These are phyloP conservation scores for Asbolus verrucosus DNA, from an alignment of 1,140 invertebrate genomes.

Conservation along the genomic window DNA sequence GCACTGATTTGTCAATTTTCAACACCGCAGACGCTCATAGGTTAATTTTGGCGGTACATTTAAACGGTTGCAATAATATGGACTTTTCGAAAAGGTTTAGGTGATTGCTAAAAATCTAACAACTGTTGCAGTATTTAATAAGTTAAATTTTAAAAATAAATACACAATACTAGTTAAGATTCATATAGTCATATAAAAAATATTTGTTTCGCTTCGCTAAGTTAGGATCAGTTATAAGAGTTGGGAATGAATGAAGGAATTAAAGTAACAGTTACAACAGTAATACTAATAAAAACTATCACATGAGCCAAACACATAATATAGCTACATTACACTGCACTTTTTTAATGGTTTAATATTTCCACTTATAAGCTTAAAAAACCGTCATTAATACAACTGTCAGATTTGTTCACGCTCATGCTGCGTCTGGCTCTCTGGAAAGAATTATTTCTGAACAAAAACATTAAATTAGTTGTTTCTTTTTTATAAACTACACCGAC, in stretches of 20 bases:
- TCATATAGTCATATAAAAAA: constrained; percentile 16
- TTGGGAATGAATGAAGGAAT: constrained; percentile 25
- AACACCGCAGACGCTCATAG: no score
- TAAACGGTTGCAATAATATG: no score
- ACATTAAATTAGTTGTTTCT: neutral
- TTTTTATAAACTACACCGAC: neutral
- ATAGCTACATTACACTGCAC: no score
- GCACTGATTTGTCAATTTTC: no score
- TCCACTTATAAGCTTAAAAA: no score
- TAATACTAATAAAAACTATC: constrained; percentile 32
- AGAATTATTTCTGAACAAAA: neutral
- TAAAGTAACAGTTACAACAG: neutral
- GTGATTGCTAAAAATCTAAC: neutral
- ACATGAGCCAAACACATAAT: constrained; percentile 17
- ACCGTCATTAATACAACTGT: no score
- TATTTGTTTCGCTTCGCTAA: constrained; percentile 4
- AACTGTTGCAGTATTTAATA: constrained; percentile 19
- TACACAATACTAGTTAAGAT: constrained; percentile 1
- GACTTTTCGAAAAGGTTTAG: no score
- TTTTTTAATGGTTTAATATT: no score
- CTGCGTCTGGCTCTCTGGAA: constrained; percentile 3
- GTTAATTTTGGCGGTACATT: no score
- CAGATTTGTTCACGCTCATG: neutral
- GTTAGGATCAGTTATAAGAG: neutral
- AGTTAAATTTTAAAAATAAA: constrained; percentile 2